Conservation (phyloP, 2,113 vertebrate genomes). For the Cranoglanis bouderius region DNA sequence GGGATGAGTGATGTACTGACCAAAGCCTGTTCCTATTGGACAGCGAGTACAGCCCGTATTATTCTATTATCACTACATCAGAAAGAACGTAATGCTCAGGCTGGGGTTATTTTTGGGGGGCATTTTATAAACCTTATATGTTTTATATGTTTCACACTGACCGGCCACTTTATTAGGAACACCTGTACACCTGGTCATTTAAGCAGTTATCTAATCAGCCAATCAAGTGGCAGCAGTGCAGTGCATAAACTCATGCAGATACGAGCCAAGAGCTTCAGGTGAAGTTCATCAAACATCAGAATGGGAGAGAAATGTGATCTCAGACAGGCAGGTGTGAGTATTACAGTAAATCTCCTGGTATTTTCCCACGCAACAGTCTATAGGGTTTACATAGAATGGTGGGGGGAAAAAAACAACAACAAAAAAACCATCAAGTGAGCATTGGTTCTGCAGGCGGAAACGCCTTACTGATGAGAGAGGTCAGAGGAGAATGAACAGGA, state of each 20-base stretch:
- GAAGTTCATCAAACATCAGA: not conserved
- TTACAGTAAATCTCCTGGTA: not conserved
- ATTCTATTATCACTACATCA: not conserved
- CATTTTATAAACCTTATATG: not conserved
- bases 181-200: not conserved
- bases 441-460: not conserved
- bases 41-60: not conserved
- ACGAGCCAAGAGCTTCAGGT: not conserved
- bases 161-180: not conserved
- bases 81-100: not conserved
- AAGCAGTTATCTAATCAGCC: not conserved
- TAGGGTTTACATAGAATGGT: not conserved
- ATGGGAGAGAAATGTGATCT: not conserved
- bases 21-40: not conserved
- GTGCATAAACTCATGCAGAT: not conserved
- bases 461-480: not conserved
- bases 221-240: not conserved
- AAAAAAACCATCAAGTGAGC: not conserved
- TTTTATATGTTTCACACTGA: not conserved
- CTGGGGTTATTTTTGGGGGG: not conserved
- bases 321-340: not conserved
- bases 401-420: too few relatives aligned
- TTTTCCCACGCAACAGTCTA: not conserved
- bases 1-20: constrained; percentile 25
- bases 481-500: not conserved